Base-by-base conservation (phyloP, 2,113 vertebrate species). In the Chelonoidis abingdonii region DNA sequence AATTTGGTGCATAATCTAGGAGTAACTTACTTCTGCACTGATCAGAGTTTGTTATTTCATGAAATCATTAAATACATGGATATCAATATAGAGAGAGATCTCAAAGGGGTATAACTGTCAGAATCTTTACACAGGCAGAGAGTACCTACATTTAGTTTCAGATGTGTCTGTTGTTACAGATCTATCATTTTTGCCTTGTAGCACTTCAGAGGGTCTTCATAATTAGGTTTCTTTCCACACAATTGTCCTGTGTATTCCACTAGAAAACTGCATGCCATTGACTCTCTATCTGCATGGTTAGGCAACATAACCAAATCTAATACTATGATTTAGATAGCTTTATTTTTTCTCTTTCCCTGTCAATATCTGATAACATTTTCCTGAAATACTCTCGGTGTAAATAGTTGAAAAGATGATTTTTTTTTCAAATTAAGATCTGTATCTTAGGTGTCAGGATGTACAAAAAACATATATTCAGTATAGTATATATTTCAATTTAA, bases 1-100 rank as follows among this genome's bases (percentile, higher is more conserved):
- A 31, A 95, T 89, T 84, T 31, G 83, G 29, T 75, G 31, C 62
- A 50, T 85, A 92, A 86, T 0, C 38, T 59, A 88, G 83, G 78
- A 93, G 76, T 88, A 84, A 12, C 76, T 14, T 80, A 76, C 89
- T 92, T 89, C 80, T 72, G 80, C 82, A 19, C 10, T 12, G 93
- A 84, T 97, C 56, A 80, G 84, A 57, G 53, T 82, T 59, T 29
- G 12, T 91, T 92, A 76, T 80, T 96, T 83, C 31, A 89, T 89
- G 83, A 25, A 14, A 27, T 95, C 62, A 92, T 84, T 41, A 88
- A 87, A 56, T 41, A 24, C 59, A 69, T 85, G 86, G 69, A 8
- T 94, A 86, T 88, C 86, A 83, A 72, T 92, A 92, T 11, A 19
- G 0, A 75, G 93, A 78, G 62, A 69, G 69, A 75, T 86, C 76